These are phyloP conservation scores for Penaeus japonicus DNA, from an alignment of 1,140 invertebrate genomes.

Conservation along the genomic window DNA sequence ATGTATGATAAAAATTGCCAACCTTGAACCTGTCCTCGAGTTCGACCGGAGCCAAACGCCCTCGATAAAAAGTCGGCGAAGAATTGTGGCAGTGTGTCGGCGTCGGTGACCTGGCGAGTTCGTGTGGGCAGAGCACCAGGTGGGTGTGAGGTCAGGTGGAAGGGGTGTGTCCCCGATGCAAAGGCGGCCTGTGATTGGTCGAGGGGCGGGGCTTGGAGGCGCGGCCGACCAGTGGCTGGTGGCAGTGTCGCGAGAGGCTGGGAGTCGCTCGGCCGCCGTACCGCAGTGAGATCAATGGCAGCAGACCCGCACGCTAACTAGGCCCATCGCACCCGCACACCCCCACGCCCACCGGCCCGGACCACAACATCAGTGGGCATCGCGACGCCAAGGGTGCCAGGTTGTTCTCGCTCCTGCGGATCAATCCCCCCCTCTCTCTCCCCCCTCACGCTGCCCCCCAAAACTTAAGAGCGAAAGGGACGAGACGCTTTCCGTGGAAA, in stretches of 20 bases:
- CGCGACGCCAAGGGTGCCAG: slow-evolving; percentile 39
- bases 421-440: not conserved
- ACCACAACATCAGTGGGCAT: slow-evolving; percentile 39
- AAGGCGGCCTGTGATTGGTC: slow-evolving; percentile 47
- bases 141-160: slow-evolving; percentile 58
- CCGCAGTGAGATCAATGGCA: slow-evolving; percentile 58
- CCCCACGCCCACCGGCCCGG: not conserved
- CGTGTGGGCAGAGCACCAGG: slow-evolving; percentile 46
- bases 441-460: not conserved
- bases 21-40: not conserved
- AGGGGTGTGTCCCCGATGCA: slow-evolving; percentile 47
- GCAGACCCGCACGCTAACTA: slow-evolving; percentile 45
- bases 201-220: slow-evolving; percentile 53
- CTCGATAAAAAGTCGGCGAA: no score
- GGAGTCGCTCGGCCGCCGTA: slow-evolving; percentile 48
- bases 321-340: slow-evolving; percentile 47
- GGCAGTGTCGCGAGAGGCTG: slow-evolving; percentile 42
- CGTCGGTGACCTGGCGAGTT: slow-evolving; percentile 16
- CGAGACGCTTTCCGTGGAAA: no score
- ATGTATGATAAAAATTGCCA: no score
- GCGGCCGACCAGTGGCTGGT: slow-evolving; percentile 36
- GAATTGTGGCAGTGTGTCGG: slow-evolving; percentile 40
- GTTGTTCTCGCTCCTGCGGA: slow-evolving; percentile 22
- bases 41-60: not conserved
- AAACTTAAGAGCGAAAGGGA: no score